Base-by-base conservation (phyloP, 1,140 invertebrate species). In the Ephestia elutella region DNA sequence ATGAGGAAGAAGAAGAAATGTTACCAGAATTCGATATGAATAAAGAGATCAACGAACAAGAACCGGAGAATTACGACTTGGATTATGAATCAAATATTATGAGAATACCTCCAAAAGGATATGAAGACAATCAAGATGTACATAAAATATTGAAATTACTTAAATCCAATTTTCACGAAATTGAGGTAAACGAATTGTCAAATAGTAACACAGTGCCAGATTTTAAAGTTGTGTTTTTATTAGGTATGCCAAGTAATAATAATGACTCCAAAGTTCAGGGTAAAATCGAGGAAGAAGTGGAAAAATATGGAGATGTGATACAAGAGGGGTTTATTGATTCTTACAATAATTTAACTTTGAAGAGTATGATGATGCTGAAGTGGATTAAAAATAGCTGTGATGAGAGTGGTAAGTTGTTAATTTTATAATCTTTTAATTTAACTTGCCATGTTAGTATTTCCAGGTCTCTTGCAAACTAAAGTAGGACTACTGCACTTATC, bases 261-360 rank as follows among this genome's bases (percentile, higher is more conserved):
- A 86, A 85, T 25, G 70, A 77, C 51, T 80, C 80, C 38, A 70
- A 75, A 7, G 69, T 91, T 5, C 89, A 93, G 87, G 86, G 77
- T 64, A 87, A 82, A 56, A 91, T 93, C 21, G 80, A 82, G 2
- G 89, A 91, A 30, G 93, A 94, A 73, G 91, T 87, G 49, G 79
- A 91, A 2, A 83, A 86, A 21, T 93, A 93, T 68, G 92, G 93
- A 21, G 97, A 99, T 82, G 93, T 99, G n/a, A 93, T 99, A 38
- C 95, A 97, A 87, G 96, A 97, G 81, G 92, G 92, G 56, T 98
- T 97, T 78, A 75, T 94, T 10, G 97, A 99, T 82, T 93, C 94
- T 0, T 98, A 98, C 82, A 95, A 96, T 78, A 98, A 99, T 91
- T 89, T 98, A 54, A 98, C 96, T 0, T 80, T 98, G 7, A 98